These are phyloP conservation scores for Hydrochoerus hydrochaeris DNA, from an alignment of 2,113 vertebrate genomes.

Conservation along the genomic window DNA sequence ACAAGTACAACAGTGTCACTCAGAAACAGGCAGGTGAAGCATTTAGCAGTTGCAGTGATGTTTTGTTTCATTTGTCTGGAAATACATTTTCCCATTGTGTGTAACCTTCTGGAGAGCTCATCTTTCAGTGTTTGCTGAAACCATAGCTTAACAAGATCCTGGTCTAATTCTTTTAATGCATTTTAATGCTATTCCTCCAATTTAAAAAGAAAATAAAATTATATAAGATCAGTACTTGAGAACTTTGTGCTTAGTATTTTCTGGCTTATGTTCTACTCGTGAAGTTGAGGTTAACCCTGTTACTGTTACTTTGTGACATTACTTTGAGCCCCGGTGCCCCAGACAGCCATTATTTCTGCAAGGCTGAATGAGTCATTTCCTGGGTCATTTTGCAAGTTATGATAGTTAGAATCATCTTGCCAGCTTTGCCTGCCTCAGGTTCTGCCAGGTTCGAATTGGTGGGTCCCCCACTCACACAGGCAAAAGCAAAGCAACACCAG, in stretches of 20 bases:
- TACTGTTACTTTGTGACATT: neutral
- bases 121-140: neutral
- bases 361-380: neutral
- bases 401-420: neutral
- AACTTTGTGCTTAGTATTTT: neutral
- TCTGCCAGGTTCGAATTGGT: neutral
- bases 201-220: slow-evolving; percentile 2
- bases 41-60: neutral
- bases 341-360: neutral
- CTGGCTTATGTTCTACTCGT: neutral
- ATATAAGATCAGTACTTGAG: neutral
- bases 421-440: neutral
- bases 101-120: neutral
- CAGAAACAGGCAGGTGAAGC: neutral
- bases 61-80: neutral
- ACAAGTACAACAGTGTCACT: neutral
- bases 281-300: neutral
- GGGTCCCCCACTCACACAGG: neutral
- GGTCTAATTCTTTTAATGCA: neutral
- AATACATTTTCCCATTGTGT: neutral
- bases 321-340: neutral
- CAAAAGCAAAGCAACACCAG: neutral
- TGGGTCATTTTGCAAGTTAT: slow-evolving; percentile 6
- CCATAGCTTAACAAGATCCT: neutral
- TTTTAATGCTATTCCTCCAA: neutral